Conservation (phyloP, 2,113 vertebrate genomes). For the Chinchilla lanigera region DNA sequence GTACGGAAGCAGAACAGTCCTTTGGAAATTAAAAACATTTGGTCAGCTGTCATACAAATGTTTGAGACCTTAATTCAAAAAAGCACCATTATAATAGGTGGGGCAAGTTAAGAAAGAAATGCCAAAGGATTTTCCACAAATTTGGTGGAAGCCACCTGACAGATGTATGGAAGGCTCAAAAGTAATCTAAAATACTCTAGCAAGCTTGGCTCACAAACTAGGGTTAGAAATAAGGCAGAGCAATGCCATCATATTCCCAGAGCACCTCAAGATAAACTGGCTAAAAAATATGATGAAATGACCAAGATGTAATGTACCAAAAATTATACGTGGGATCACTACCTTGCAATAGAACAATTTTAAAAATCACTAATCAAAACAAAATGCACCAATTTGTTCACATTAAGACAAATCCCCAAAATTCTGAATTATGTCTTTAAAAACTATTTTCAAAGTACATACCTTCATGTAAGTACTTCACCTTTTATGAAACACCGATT, state of each 20-base stretch:
- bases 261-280: conserved; percentile 20
- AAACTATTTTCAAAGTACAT: conserved; percentile 11
- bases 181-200: neutral
- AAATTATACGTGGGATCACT: neutral
- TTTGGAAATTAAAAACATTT: conserved; percentile 66
- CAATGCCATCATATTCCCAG: neutral
- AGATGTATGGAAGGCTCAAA: neutral
- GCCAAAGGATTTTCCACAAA: conserved; percentile 41
- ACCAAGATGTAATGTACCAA: neutral
- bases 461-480: neutral
- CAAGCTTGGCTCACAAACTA: neutral
- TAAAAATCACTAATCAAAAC: conserved; percentile 54
- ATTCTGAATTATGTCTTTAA: neutral
- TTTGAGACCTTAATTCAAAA: conserved; percentile 39
- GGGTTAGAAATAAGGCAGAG: neutral
- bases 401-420: conserved; percentile 22
- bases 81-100: conserved; percentile 30
- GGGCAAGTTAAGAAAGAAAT: conserved; percentile 27
- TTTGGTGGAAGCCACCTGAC: neutral
- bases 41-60: conserved; percentile 40
- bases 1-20: conserved; percentile 9
- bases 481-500: conserved; percentile 54
- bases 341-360: neutral
- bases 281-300: neutral
- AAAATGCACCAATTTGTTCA: conserved; percentile 23